These are phyloP conservation scores for Virgularia gustaviana DNA, from an alignment of 92 coral and sea anemone genomes.

Conservation along the genomic window DNA sequence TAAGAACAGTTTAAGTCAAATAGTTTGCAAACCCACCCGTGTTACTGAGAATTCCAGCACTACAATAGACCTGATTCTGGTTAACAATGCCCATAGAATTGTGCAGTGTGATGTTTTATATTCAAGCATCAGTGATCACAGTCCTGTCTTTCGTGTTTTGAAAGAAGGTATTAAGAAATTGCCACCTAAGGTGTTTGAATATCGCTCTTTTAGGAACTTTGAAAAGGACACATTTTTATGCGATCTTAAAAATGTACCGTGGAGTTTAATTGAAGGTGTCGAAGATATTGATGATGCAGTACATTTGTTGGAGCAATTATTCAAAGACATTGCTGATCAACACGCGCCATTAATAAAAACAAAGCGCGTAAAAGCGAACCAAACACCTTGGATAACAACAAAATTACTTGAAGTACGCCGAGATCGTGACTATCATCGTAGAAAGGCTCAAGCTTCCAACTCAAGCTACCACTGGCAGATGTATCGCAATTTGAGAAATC, in stretches of 20 bases:
- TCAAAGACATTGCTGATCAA: constrained; percentile 32
- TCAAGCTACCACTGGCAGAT: constrained; percentile 38
- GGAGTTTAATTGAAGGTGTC: constrained; percentile 23
- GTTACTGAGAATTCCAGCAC: constrained; percentile 40
- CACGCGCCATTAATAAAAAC: constrained; percentile 48
- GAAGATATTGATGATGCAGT: constrained; percentile 34
- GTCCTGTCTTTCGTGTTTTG: constrained; percentile 21
- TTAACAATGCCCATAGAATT: constrained; percentile 25
- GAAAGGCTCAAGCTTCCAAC: constrained; percentile 6
- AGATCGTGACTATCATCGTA: constrained; percentile 29
- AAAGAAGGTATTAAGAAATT: constrained; percentile 35
- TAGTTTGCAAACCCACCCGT: constrained; percentile 35
- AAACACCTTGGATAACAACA: constrained; percentile 47
- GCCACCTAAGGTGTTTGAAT: constrained; percentile 20
- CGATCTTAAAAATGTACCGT: constrained; percentile 40
- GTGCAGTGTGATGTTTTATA: constrained; percentile 36
- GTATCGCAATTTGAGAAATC: constrained; percentile 31
- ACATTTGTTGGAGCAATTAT: constrained; percentile 31
- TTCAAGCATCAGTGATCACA: constrained; percentile 42
- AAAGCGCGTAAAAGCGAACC: constrained; percentile 22
- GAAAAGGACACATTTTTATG: constrained; percentile 30
- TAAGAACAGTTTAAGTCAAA: constrained; percentile 1
- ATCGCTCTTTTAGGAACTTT: constrained; percentile 21
- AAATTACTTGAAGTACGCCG: constrained; percentile 37
- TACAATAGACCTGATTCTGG: constrained; percentile 41